Conservation (phyloP, 2,113 vertebrate species). For the Spea multiplicata region DNA sequence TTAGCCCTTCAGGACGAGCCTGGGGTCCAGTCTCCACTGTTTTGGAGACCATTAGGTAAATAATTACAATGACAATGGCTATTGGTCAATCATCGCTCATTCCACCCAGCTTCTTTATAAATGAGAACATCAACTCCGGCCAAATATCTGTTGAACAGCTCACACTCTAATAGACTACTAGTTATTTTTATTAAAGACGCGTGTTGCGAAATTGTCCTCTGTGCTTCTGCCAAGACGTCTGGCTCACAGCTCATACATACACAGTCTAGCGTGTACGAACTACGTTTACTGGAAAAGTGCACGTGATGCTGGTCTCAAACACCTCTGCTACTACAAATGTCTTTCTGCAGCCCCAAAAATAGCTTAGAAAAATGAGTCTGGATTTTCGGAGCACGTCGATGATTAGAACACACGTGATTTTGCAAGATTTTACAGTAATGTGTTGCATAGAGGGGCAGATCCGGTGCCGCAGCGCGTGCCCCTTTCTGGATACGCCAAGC, state of each 20-base stretch:
- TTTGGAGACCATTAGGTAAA: neutral
- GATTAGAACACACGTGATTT: no score
- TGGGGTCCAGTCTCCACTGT: neutral
- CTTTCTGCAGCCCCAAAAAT: no score
- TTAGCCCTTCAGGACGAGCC: no score
- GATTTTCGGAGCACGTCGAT: no score
- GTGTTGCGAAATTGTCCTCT: constrained; percentile 8
- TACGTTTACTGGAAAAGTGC: neutral
- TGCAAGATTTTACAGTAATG: no score
- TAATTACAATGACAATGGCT: neutral
- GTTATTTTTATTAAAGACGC: constrained; percentile 7
- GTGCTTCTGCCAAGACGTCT: constrained; percentile 20
- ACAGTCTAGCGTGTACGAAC: neutral
- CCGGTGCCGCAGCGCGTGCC: no score
- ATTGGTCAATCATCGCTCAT: neutral
- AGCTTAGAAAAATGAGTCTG: no score
- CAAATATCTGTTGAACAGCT: neutral
- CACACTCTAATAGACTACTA: neutral
- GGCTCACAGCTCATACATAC: neutral
- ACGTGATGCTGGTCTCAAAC: neutral
- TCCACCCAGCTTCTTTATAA: neutral
- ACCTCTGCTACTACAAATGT: neutral
- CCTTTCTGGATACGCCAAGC: no score
- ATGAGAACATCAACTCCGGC: neutral
- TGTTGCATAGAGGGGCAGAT: no score